phyloP scores from a whole-genome alignment of 2,113 vertebrate species.

The Nibea coibor region DNA sequence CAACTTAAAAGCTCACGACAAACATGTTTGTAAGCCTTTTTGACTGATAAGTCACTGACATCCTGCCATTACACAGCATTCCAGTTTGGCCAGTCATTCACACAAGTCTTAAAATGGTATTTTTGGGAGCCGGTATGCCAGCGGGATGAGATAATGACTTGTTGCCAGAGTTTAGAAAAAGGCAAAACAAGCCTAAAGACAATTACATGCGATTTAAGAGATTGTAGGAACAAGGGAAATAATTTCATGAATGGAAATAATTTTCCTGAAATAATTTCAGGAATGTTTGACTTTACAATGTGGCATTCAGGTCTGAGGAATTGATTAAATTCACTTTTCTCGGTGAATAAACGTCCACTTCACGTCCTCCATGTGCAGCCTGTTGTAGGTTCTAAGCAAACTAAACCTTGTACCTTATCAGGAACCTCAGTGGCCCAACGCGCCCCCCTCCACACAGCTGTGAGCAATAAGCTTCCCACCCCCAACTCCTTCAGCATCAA shows the following conservation, averaged over 20 bases:
- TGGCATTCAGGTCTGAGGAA: not conserved
- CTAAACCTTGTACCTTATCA: slow-evolving; percentile 43
- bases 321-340: not conserved
- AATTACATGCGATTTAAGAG: not conserved
- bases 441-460: slow-evolving; percentile 61
- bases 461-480: slow-evolving; percentile 71
- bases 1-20: slow-evolving; percentile 17
- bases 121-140: not conserved
- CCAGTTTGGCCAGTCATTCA: slow-evolving; percentile 27
- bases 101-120: not conserved
- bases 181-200: slow-evolving; percentile 12
- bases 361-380: not conserved
- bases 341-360: not conserved
- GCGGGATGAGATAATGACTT: slow-evolving; percentile 2
- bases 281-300: not conserved
- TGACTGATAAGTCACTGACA: slow-evolving; percentile 29
- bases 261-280: not conserved
- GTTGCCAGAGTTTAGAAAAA: slow-evolving; percentile 25
- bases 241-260: too few species aligned
- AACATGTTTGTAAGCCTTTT: slow-evolving; percentile 26
- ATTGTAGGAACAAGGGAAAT: not conserved
- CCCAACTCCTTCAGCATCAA: slow-evolving; percentile 51
- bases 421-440: slow-evolving; percentile 31
- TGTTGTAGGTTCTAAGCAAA: slow-evolving; percentile 2
- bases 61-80: slow-evolving; percentile 34